These are phyloP conservation scores for Limnephilus auricula DNA, from an alignment of 2,888 invertebrate species.

Conservation along the genomic window DNA sequence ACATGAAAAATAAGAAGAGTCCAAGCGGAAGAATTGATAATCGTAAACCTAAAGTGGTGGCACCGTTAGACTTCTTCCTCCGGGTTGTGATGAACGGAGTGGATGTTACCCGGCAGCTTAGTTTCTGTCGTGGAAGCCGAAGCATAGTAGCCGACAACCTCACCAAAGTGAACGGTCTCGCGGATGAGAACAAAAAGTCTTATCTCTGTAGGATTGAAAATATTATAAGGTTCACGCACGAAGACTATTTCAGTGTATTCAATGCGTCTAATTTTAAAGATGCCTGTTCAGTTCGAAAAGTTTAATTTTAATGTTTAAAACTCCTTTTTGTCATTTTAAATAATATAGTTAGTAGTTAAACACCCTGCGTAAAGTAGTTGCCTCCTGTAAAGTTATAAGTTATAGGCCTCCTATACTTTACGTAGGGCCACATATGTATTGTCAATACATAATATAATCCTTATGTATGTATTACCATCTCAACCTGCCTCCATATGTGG, in stretches of 20 bases:
- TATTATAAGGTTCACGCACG: constrained; percentile 91
- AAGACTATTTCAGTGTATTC: constrained; percentile 89
- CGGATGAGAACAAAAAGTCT: constrained; percentile 73
- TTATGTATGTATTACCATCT: not conserved
- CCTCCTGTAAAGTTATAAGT: not conserved
- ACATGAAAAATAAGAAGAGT: constrained; percentile 70
- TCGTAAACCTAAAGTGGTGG: constrained; percentile 66
- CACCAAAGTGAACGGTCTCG: constrained; percentile 72
- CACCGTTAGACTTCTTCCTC: constrained; percentile 87
- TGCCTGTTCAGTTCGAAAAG: constrained; percentile 80
- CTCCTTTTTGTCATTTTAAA: not conserved
- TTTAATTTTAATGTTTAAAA: constrained; percentile 16
- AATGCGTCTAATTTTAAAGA: constrained; percentile 94
- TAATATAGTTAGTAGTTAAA: not conserved
- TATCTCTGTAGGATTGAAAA: constrained; percentile 91
- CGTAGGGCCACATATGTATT: not conserved
- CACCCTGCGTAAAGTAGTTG: not conserved
- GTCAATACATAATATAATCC: too few relatives aligned
- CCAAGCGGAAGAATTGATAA: constrained; percentile 19
- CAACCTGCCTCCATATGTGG: not conserved
- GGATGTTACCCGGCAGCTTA: constrained; percentile 88
- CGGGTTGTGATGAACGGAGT: constrained; percentile 91
- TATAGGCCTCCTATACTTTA: not conserved
- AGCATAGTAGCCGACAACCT: constrained; percentile 76
- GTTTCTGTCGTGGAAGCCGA: constrained; percentile 85